These are phyloP conservation scores for Umimayanthus kanabou DNA, from an alignment of 92 coral and sea anemone genomes.

Conservation along the genomic window DNA sequence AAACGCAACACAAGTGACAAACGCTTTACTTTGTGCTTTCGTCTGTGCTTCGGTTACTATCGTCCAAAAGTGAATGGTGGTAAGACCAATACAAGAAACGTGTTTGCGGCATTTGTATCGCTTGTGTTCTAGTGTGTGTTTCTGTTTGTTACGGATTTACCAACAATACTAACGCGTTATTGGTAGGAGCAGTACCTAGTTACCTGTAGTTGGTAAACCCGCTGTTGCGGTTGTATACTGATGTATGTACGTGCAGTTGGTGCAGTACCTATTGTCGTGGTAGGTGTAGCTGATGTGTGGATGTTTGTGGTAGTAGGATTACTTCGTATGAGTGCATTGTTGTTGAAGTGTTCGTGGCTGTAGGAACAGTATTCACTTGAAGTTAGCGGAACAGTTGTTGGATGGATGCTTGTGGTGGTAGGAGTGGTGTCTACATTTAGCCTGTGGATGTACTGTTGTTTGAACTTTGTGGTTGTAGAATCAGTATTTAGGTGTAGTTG, in stretches of 20 bases:
- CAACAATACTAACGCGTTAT: neutral
- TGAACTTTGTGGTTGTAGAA: neutral
- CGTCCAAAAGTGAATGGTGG: too few relatives aligned
- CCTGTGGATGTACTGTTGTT: too few relatives aligned
- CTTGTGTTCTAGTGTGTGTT: too few relatives aligned
- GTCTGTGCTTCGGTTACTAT: neutral
- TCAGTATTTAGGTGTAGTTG: constrained; percentile 30
- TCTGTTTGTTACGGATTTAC: too few relatives aligned
- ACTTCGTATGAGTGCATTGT: neutral
- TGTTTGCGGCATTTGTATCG: too few relatives aligned
- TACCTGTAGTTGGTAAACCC: neutral
- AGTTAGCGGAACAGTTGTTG: neutral
- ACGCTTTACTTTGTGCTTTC: neutral
- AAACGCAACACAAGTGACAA: too few relatives aligned
- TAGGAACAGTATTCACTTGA: neutral
- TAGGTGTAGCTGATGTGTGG: neutral
- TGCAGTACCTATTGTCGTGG: neutral
- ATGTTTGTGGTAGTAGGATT: neutral
- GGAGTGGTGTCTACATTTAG: neutral
- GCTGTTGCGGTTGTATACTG: neutral
- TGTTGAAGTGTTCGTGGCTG: neutral
- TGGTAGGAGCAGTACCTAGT: neutral
- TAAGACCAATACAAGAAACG: too few relatives aligned
- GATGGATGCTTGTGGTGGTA: neutral
- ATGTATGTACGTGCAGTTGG: constrained; percentile 33